Base-by-base conservation (phyloP, 2,888 invertebrate genomes). In the Drosophila paramelanica region DNA sequence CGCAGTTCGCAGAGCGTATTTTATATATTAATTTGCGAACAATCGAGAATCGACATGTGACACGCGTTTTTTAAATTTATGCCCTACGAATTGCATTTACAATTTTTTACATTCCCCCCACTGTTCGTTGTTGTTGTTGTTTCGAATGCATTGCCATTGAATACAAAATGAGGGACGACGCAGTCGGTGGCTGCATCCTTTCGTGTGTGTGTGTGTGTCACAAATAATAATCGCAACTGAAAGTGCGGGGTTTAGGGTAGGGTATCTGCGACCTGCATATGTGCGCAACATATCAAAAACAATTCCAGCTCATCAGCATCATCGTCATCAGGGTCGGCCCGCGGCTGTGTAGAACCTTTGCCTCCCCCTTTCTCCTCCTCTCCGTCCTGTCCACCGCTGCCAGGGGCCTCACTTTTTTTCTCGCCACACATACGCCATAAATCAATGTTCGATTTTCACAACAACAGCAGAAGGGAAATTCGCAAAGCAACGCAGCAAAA, bases 21-120 rank as follows among this genome's bases (percentile, higher is more conserved):
- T 74, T 82, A 87, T 84, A 87, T 90, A 90, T 88, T 90, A 91
- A 91, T 90, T 90, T 90, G 90, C 84, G 90, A 90, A 91, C 91
- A 90, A 91, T 90, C 87, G 84, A 85, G 82, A 82, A 91, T 90
- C 90, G 90, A 91, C 90, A 88, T 89, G 90, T 87, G 91, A 90
- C 91, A 89, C 90, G 90, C 85, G 91, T 88, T 87, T 86, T 81
- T 79, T 51, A 81, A 89, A 89, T 89, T 89, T 89, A 89, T 90
- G 89, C 79, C 78, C 81, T 78, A 85, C 90, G 89, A 88, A 88
- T 88, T 89, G 89, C 74, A 87, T 86, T 90, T 75, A 77, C 73
- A 72, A 77, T 83, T 73, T 69, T 64, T 53, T 65, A 31, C 56
- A 50, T 52, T 51, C 23, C 33, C 23, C 31, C 20, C 33, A 31